Percentiles rank a stretch among this genome's conserved stretches.
Evolutionary conservation across 2,113 vertebrate species (phyloP).

Genomic region (Corynorhinus townsendii): DNA sequence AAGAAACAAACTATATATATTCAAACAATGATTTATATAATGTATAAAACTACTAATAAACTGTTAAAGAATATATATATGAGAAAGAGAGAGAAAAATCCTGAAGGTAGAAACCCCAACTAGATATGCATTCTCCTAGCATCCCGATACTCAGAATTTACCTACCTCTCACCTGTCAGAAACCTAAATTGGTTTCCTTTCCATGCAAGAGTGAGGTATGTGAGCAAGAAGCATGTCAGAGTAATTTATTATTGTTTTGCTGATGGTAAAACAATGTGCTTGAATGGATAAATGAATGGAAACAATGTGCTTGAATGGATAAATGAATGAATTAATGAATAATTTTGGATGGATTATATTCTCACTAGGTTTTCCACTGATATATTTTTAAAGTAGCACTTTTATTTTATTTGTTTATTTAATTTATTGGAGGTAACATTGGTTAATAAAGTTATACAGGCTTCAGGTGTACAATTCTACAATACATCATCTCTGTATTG

Average conservation of each 20-base stretch:
- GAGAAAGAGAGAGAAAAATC: not conserved
- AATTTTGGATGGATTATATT: not conserved
- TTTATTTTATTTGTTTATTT: not conserved
- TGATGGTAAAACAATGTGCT: not conserved
- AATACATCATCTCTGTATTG: too few species aligned
- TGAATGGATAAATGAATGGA: not conserved
- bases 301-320: not conserved
- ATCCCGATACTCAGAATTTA: not conserved
- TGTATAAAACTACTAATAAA: too few species aligned
- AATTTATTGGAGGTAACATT: too few species aligned
- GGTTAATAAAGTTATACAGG: too few species aligned
- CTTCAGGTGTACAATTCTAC: too few species aligned
- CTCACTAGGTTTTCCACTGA: not conserved
- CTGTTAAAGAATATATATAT: too few species aligned
- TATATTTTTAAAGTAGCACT: not conserved
- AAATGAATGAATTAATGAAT: not conserved
- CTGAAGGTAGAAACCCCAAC: not conserved
- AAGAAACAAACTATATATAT: not conserved
- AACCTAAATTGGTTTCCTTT: conserved; percentile 13
- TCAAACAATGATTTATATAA: too few species aligned
- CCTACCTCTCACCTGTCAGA: not conserved
- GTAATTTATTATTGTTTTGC: not conserved
- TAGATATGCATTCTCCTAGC: not conserved
- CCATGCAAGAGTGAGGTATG: not conserved
- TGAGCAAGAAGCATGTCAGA: not conserved